phyloP scores from a whole-genome alignment of 2,113 vertebrate species.

The Sitta europaea region DNA sequence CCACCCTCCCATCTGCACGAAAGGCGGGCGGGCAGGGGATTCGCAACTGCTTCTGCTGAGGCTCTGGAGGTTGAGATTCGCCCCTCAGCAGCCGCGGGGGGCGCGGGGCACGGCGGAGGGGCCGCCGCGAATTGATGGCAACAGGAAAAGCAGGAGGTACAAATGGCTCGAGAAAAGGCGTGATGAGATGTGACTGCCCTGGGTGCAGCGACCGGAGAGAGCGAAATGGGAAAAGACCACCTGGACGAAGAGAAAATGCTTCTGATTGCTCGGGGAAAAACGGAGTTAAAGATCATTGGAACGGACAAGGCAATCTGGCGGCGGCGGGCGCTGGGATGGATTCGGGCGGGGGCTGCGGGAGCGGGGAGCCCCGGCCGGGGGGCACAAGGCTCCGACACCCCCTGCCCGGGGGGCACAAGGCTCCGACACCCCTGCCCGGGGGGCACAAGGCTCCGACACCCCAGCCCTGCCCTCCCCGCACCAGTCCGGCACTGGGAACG shows the following conservation, averaged over 20 bases:
- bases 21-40: background rate
- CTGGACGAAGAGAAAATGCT: slow-evolving; percentile 41
- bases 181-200: slow-evolving; percentile 59
- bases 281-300: slow-evolving; percentile 51
- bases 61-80: background rate
- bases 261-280: slow-evolving; percentile 29
- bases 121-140: background rate
- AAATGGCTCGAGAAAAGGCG: background rate
- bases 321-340: background rate
- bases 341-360: background rate
- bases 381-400: fast-evolving
- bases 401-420: fast-evolving
- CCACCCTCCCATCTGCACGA: fast-evolving
- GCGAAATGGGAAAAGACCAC: slow-evolving; percentile 38
- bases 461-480: background rate
- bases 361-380: fast-evolving
- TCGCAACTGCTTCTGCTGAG: background rate
- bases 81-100: background rate
- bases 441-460: fast-evolving
- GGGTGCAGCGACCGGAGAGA: background rate
- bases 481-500: fast-evolving
- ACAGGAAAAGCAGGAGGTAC: background rate
- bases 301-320: slow-evolving; percentile 60
- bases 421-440: too few relatives aligned
- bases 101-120: background rate